phyloP scores from a whole-genome alignment of 2,888 invertebrate species.

The Gerris lacustris region DNA sequence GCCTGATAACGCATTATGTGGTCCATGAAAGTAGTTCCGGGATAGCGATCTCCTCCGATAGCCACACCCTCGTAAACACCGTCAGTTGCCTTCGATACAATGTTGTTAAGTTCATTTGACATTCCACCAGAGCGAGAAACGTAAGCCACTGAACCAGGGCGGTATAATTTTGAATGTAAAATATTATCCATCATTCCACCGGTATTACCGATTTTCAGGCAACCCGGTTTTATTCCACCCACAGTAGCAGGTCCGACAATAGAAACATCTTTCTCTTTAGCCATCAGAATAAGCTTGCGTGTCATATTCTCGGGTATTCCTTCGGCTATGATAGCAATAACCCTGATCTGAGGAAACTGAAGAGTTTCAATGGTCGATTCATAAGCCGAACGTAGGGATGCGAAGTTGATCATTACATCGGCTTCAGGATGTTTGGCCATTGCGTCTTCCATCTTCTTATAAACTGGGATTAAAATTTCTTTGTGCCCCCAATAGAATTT shows the following conservation, averaged over 20 bases:
- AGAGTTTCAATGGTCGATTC: slow-evolving; percentile 92
- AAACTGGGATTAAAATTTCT: slow-evolving; percentile 85
- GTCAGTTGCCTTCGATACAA: slow-evolving; percentile 89
- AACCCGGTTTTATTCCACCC: slow-evolving; percentile 96
- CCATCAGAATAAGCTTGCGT: slow-evolving; percentile 73
- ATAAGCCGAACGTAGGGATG: slow-evolving; percentile 91
- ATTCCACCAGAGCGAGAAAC: slow-evolving; percentile 95
- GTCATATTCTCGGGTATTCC: slow-evolving; percentile 99
- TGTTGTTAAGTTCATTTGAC: slow-evolving; percentile 98
- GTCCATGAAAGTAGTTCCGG: slow-evolving; percentile 96
- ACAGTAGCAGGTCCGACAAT: slow-evolving; percentile 92
- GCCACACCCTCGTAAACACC: slow-evolving; percentile 97
- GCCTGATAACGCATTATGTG: slow-evolving; percentile 73
- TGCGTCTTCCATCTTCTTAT: slow-evolving; percentile 93
- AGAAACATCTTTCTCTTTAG: slow-evolving; percentile 69
- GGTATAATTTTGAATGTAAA: slow-evolving; percentile 87
- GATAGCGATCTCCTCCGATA: slow-evolving; percentile 93
- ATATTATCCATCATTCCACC: slow-evolving; percentile 99
- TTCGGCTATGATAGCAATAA: slow-evolving; percentile 96
- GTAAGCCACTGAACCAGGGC: slow-evolving; percentile 94
- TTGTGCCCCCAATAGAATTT: slow-evolving; percentile 99
- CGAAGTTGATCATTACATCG: slow-evolving; percentile 92
- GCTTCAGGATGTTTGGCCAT: slow-evolving; percentile 91
- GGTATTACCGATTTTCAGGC: slow-evolving; percentile 98
- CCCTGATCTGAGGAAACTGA: slow-evolving; percentile 80